Evolutionary conservation across 1,140 invertebrate genomes (phyloP).

Genomic region (Drosophila varians): DNA sequence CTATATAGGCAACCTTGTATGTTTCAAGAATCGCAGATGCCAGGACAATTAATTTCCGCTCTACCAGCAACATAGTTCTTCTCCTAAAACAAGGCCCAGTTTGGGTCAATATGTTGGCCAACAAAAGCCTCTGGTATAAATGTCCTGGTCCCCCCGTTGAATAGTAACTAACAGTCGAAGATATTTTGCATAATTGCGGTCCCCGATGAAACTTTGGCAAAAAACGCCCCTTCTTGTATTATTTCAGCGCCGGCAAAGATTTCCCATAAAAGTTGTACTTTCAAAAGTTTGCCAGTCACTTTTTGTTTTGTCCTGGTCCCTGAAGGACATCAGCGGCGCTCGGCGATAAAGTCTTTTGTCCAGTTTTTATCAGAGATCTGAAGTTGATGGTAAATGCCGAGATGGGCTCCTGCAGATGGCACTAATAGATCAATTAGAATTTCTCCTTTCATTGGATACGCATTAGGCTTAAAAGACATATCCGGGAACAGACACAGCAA

Average conservation of each 20-base stretch:
- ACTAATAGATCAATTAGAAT: slow-evolving; percentile 71
- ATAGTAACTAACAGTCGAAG: slow-evolving; percentile 1
- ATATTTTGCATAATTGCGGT: slow-evolving; percentile 34
- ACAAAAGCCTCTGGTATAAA: slow-evolving; percentile 17
- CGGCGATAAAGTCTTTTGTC: slow-evolving; percentile 7
- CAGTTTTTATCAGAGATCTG: slow-evolving; percentile 3
- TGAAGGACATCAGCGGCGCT: slow-evolving; percentile 45
- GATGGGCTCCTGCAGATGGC: slow-evolving; percentile 10
- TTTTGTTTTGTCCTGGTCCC: slow-evolving; percentile 31
- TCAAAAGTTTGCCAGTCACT: slow-evolving; percentile 60
- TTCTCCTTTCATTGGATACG: slow-evolving; percentile 21
- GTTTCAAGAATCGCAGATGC: slow-evolving; percentile 51
- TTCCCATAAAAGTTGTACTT: slow-evolving; percentile 45
- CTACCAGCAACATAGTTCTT: slow-evolving; percentile 55
- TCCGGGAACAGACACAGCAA: background rate
- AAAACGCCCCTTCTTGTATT: slow-evolving; percentile 9
- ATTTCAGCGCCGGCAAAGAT: slow-evolving; percentile 11
- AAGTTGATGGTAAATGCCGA: slow-evolving; percentile 23
- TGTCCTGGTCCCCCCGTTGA: background rate
- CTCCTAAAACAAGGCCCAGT: slow-evolving; percentile 12
- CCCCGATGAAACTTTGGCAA: slow-evolving; percentile 1
- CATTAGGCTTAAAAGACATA: slow-evolving; percentile 6
- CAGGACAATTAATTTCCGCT: slow-evolving; percentile 72
- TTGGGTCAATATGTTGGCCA: slow-evolving; percentile 41
- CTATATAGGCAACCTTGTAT: slow-evolving; percentile 10